Evolutionary conservation across 2,113 vertebrate species (phyloP), one percentile per base, ranked within the genome.

Genomic region (Puntigrus tetrazona): DNA sequence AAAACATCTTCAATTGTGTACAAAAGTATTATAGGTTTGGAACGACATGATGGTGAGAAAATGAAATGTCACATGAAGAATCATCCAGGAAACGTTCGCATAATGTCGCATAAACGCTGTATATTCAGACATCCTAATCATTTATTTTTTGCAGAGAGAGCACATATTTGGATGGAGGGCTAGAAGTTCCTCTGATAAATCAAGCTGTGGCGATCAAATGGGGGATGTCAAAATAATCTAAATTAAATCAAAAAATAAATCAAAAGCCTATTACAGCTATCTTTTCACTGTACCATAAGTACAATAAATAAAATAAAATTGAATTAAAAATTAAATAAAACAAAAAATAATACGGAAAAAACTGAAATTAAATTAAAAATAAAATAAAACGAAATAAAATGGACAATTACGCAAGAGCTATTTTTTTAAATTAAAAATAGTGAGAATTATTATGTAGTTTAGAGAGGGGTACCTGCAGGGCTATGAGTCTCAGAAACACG

Each of bases 401-500:
- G 52, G 20, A 55, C 1, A 7, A 55, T 3, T 1, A 3, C 52
- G n/a, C 20, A 55, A 2, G 3, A 55, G 52, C 55, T 10, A n/a
- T n/a, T n/a, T n/a, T n/a, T n/a, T n/a, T n/a, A 1, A 67, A 67
- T 36, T 9, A 20, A 36, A 3, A 34, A 67, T 20, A 7, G 31
- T 6, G 14, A 13, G 22, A 72, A 38, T 41, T 3, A 72, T 38
- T 14, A 34, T 72, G 43, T 18, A 1, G 16, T 55, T 45, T 45
- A 14, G 43, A 11, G 45, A 11, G 7, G n/a, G 5, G 88, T 94
- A 98, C 97, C 95, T 98, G 95, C 86, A 99, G 91, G 82, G 93
- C 94, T 84, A 94, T 90, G 76, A 98, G 92, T 88, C 94, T 95
- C 89, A 92, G 90, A 91, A 98, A 99, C 55, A 99, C 93, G 16